A percentile compares a stretch with the other conserved stretches of the same genome.
phyloP scores from a whole-genome alignment of 2,113 vertebrate species.

The Electrona antarctica region DNA sequence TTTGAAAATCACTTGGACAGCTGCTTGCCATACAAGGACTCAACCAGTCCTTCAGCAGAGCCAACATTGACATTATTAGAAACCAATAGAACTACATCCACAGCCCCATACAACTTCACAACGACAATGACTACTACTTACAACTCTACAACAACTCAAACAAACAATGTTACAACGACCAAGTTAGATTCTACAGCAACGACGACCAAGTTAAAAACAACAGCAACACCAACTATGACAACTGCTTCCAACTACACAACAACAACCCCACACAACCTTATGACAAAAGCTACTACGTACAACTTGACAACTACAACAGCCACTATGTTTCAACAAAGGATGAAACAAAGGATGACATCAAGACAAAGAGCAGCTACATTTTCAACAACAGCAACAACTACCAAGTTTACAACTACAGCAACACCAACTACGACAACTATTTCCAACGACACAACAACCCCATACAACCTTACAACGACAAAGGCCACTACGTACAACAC shows the following conservation, averaged over 20 bases:
- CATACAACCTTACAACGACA: background rate
- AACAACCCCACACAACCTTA: background rate
- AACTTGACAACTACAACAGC: background rate
- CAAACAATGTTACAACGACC: background rate
- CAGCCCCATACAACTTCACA: background rate
- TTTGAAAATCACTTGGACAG: conserved; percentile 38
- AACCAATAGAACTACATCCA: background rate
- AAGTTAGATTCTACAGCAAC: no score
- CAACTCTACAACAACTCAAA: background rate
- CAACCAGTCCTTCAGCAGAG: conserved; percentile 4
- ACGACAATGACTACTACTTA: background rate
- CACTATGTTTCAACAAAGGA: background rate
- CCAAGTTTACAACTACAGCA: no score
- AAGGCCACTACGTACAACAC: background rate
- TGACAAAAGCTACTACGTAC: background rate
- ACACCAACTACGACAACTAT: no score
- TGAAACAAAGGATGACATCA: background rate
- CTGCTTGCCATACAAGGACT: conserved; percentile 18
- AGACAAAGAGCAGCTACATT: background rate
- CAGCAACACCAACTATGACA: no score
- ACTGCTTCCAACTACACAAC: background rate
- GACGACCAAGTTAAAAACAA: no score
- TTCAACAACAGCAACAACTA: background rate
- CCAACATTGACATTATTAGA: background rate
- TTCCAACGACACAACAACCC: background rate